Conservation (phyloP, 2,113 vertebrate species). For the Rhea pennata region DNA sequence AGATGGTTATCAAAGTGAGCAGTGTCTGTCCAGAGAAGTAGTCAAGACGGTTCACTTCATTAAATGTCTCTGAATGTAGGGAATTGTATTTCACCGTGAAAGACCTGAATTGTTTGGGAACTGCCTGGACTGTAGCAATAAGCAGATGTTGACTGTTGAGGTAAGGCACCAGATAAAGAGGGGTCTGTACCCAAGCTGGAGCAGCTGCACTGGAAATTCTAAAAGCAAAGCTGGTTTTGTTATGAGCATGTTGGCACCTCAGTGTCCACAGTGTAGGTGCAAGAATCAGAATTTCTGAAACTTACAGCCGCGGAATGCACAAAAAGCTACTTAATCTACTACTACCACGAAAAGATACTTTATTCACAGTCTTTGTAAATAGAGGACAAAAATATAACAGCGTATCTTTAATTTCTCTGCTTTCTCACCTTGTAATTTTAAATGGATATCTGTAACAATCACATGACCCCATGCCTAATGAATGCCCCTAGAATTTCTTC, state of each 20-base stretch:
- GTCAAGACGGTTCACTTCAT: background rate
- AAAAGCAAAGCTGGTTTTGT: background rate
- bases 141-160: background rate
- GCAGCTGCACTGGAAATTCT: background rate
- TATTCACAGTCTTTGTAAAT: background rate
- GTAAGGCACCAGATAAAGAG: background rate
- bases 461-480: background rate
- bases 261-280: rapidly evolving
- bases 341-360: no score
- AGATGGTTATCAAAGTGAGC: background rate
- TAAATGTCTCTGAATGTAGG: background rate
- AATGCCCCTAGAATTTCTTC: background rate
- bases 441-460: background rate
- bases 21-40: background rate
- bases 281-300: background rate
- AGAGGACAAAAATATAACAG: background rate
- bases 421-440: background rate
- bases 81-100: background rate
- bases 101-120: background rate
- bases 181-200: background rate
- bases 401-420: background rate
- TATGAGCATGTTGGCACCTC: rapidly evolving
- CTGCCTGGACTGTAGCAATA: background rate
- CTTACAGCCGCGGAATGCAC: background rate
- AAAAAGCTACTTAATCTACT: background rate